Conservation (phyloP, 1,140 invertebrate genomes). For the Drosophila serrata region DNA sequence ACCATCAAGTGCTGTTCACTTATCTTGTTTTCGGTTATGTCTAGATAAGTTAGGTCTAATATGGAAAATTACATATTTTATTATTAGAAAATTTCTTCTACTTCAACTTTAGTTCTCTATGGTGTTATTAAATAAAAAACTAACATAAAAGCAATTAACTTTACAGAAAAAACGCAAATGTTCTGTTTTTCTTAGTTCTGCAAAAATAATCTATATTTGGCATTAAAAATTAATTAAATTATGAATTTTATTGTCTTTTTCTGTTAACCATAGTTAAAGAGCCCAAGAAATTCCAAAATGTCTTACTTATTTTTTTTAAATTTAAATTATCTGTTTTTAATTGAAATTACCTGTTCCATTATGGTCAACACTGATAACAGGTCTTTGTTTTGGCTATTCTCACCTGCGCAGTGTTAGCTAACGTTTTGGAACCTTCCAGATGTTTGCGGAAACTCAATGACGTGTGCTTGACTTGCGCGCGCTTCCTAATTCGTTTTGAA, state of each 20-base stretch:
- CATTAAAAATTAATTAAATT: neutral
- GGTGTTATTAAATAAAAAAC: neutral
- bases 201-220: neutral
- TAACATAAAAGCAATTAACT: neutral
- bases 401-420: slow-evolving; percentile 19
- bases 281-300: neutral
- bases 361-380: slow-evolving; percentile 20
- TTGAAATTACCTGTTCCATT: neutral
- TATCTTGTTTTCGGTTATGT: slow-evolving; percentile 8
- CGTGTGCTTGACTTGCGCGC: slow-evolving; percentile 21
- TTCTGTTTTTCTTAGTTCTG: neutral
- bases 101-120: neutral
- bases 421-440: slow-evolving; percentile 27
- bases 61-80: neutral
- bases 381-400: slow-evolving; percentile 1
- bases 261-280: neutral
- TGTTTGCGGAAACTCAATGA: slow-evolving; percentile 1
- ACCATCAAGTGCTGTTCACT: neutral
- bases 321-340: too few relatives aligned
- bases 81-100: neutral
- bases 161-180: neutral
- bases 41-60: neutral
- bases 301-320: neutral
- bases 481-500: slow-evolving; percentile 26
- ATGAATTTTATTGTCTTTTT: neutral